A percentile compares a stretch with the other conserved stretches of the same genome.
Conservation (phyloP, 2,888 invertebrate species). For the Bellardia bayeri region DNA sequence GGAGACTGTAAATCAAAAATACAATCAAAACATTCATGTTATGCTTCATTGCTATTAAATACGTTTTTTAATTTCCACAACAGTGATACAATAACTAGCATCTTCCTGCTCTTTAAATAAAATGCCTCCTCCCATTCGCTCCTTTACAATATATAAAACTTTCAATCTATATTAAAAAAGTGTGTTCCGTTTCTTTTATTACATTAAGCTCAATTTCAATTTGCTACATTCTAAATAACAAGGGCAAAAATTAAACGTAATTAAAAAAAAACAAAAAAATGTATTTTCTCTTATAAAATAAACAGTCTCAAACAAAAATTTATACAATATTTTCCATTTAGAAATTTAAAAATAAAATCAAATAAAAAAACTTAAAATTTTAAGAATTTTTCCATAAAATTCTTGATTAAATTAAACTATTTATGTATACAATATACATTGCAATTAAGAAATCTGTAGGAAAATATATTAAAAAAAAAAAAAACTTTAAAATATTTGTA, state of each 20-base stretch:
- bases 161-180: not conserved
- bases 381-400: slow-evolving; percentile 1
- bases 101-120: too few relatives aligned
- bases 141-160: not conserved
- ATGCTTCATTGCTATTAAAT: too few relatives aligned
- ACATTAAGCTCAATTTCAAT: slow-evolving; percentile 29
- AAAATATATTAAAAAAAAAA: not conserved
- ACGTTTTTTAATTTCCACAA: too few relatives aligned
- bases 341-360: not conserved
- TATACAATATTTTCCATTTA: not conserved
- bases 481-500: not conserved
- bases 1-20: too few relatives aligned
- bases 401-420: slow-evolving; percentile 2
- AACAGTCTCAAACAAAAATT: slow-evolving; percentile 56
- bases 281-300: slow-evolving; percentile 37
- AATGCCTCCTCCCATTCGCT: too few relatives aligned
- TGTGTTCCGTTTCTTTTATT: slow-evolving; percentile 33
- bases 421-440: slow-evolving; percentile 11
- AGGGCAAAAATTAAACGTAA: slow-evolving; percentile 36
- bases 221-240: slow-evolving; percentile 36
- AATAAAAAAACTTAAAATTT: not conserved
- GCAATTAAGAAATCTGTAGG: not conserved
- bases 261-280: slow-evolving; percentile 11
- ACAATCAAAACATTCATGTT: too few relatives aligned
- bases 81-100: too few relatives aligned